phyloP scores from a whole-genome alignment of 1,140 invertebrate species.

The Drosophila ohnishii region DNA sequence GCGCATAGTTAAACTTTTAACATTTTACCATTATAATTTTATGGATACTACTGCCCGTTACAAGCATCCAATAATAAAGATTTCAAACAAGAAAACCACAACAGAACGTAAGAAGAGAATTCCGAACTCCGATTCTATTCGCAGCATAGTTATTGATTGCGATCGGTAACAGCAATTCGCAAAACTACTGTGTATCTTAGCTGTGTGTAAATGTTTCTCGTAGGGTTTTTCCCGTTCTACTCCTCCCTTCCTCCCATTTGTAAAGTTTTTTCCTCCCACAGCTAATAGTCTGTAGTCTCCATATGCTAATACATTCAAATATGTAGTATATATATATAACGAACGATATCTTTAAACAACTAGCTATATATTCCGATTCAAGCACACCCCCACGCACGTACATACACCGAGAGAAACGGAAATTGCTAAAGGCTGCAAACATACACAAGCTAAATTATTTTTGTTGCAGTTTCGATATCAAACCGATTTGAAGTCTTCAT shows the following conservation, averaged over 20 bases:
- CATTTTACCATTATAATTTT: slow-evolving; percentile 83
- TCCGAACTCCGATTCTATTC: slow-evolving; percentile 14
- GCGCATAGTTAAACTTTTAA: slow-evolving; percentile 83
- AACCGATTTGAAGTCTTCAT: slow-evolving; percentile 73
- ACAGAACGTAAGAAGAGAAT: slow-evolving; percentile 18
- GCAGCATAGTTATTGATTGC: slow-evolving; percentile 19
- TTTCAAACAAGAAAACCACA: slow-evolving; percentile 66
- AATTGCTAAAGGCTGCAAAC: neutral
- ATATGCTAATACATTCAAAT: slow-evolving; percentile 77
- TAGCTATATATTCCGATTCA: slow-evolving; percentile 78
- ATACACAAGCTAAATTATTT: slow-evolving; percentile 10
- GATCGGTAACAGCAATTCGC: slow-evolving; percentile 3
- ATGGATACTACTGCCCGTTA: slow-evolving; percentile 83
- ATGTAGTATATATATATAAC: slow-evolving; percentile 65
- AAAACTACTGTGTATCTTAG: slow-evolving; percentile 21
- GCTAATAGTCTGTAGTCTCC: slow-evolving; percentile 67
- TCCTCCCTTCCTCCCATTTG: slow-evolving; percentile 31
- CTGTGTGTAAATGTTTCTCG: slow-evolving; percentile 65
- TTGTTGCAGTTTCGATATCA: slow-evolving; percentile 17
- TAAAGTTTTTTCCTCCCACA: slow-evolving; percentile 56
- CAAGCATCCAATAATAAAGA: slow-evolving; percentile 83
- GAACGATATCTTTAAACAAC: slow-evolving; percentile 66
- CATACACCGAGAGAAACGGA: slow-evolving; percentile 20
- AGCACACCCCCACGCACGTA: slow-evolving; percentile 48
- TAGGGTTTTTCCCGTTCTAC: slow-evolving; percentile 49